Conservation (phyloP, 2,113 vertebrate species). For the Falco punctatus region DNA sequence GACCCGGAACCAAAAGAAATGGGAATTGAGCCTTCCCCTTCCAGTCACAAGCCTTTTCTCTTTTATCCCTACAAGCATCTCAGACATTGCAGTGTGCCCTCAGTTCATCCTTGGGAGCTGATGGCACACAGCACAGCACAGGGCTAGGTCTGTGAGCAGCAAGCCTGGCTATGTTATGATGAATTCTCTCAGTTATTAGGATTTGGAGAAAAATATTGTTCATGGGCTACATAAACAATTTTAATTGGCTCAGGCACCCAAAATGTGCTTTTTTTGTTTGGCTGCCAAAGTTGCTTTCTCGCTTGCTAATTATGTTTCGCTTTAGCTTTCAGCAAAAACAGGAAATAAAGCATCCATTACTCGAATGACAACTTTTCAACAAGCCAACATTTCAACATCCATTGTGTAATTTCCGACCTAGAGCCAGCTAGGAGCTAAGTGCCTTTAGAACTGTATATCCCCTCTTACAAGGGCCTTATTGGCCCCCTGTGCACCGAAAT, state of each 20-base stretch:
- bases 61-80: not conserved
- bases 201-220: constrained; percentile 77
- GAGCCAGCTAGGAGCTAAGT: constrained; percentile 71
- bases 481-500: not conserved
- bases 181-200: constrained; percentile 61
- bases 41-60: not conserved
- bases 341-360: constrained; percentile 85
- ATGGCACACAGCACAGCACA: not conserved
- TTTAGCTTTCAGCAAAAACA: constrained; percentile 82
- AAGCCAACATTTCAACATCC: constrained; percentile 82
- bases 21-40: not conserved
- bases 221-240: constrained; percentile 78
- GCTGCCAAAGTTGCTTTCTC: constrained; percentile 78
- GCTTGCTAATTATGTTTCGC: constrained; percentile 79
- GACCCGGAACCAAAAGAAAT: not conserved
- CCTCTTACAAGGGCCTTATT: not conserved
- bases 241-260: constrained; percentile 76
- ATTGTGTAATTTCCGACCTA: constrained; percentile 82
- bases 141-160: not conserved
- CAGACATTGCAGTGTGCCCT: accelerated
- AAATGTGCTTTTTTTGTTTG: constrained; percentile 82
- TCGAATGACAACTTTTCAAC: constrained; percentile 82
- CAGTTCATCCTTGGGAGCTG: not conserved
- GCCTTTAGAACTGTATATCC: constrained; percentile 48
- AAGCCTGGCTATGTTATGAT: constrained; percentile 31